phyloP scores from a whole-genome alignment of 64 coral and sea anemone species.

The Actinia tenebrosa region DNA sequence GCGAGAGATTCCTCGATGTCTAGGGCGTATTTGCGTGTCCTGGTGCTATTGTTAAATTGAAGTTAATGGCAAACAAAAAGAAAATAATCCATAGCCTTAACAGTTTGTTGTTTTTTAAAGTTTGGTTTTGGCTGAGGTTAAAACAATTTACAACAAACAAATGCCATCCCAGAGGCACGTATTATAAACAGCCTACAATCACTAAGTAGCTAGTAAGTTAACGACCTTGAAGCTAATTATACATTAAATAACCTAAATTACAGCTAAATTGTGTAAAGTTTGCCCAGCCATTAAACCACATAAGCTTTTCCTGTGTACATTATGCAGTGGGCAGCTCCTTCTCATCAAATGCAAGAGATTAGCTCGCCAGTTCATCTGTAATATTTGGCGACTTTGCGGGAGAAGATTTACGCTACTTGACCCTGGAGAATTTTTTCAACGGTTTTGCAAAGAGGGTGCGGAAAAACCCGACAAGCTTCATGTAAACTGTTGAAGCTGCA shows the following conservation, averaged over 20 bases:
- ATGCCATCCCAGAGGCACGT: neutral
- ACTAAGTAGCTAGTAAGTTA: conserved; percentile 2
- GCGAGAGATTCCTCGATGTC: neutral
- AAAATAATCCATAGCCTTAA: neutral
- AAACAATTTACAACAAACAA: conserved; percentile 19
- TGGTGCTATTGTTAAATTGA: neutral
- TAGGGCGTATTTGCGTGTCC: neutral
- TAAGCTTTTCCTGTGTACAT: conserved; percentile 20
- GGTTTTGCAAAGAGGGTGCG: conserved; percentile 18
- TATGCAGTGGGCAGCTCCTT: conserved; percentile 2
- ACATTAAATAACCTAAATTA: conserved; percentile 22
- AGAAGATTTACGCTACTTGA: conserved; percentile 3
- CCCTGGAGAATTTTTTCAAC: neutral
- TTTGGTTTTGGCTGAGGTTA: conserved; percentile 1
- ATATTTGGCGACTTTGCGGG: neutral
- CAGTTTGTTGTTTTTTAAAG: conserved; percentile 1
- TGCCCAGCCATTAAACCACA: neutral
- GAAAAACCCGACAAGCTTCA: neutral
- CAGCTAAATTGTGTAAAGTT: neutral
- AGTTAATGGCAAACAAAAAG: neutral
- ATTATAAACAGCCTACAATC: conserved; percentile 24
- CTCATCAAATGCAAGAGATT: neutral
- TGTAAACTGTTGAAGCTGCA: neutral
- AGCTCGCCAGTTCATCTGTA: neutral
- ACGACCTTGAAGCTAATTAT: conserved; percentile 25